Evolutionary conservation across 2,888 invertebrate genomes (phyloP), one percentile per base, ranked within the genome.

Genomic region (Empis livida): DNA sequence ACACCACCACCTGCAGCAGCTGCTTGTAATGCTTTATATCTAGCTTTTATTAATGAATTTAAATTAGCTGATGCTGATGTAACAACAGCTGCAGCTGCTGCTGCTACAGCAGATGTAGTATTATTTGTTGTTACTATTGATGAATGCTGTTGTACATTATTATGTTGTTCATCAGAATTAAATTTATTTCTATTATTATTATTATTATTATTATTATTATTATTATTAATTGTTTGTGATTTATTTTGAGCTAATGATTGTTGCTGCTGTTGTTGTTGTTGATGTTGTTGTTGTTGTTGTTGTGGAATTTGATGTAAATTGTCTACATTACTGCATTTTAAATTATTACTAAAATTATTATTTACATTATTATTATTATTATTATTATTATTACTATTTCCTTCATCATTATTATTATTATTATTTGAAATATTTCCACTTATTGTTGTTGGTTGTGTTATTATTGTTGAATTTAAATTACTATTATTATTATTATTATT

Each of bases 41-140:
- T 51, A 37, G 57, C 55, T 43, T 56, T 55, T 32, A 55, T 51
- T 15, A 55, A 49, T 42, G 55, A 52, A 45, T 52, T 55, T 20
- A 53, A 44, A 17, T 44, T 44, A 14, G 45, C 38, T 39, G 51
- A 37, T 43, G 51, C 27, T 44, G 44, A 42, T 35, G 35, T 16
- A 16, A 20, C 35, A 13, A 17, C 31, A 13, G 43, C 15, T 35
- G 35, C 15, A 13, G 35, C 31, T 35, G 43, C 15, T 35, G 43
- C 15, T 43, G 35, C 30, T 30, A 32, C 15, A 17, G 32, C 9
- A 14, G 16, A 9, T 4, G 17, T 15, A 11, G 39, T 4, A 39
- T 39, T 39, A 27, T 27, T 20, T 27, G 9, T 27, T 27, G 9
- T 27, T 27, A 27, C 9, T 6, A 27, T 27, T 27, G 23, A 27